These are phyloP conservation scores for Drosophila pseudoobscura DNA, from an alignment of 1,140 invertebrate species.

Conservation along the genomic window DNA sequence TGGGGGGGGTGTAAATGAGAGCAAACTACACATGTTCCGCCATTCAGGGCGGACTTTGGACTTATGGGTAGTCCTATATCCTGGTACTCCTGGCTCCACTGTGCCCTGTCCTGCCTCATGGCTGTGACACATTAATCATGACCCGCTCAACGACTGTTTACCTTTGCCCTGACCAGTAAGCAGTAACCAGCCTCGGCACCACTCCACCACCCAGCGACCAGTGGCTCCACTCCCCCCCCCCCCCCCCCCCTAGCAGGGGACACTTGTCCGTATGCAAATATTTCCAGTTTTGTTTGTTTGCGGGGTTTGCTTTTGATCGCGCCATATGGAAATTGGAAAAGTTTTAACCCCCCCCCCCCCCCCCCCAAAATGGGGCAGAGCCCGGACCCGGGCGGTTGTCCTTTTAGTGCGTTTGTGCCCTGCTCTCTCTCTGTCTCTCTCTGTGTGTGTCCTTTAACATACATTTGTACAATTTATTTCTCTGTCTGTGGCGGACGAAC, in stretches of 20 bases:
- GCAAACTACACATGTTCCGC: too few species aligned
- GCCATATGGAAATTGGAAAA: conserved; percentile 78
- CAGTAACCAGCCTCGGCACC: neutral
- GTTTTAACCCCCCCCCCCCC: conserved; percentile 21
- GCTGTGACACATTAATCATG: conserved; percentile 75
- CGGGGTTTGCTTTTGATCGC: conserved; percentile 59
- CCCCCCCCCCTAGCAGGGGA: neutral
- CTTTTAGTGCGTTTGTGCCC: conserved; percentile 46
- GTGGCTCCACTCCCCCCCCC: too few species aligned
- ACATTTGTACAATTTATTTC: conserved; percentile 16
- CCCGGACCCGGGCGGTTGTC: conserved; percentile 37
- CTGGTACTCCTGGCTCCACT: conserved; percentile 31
- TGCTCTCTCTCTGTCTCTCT: conserved; percentile 24
- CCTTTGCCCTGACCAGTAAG: conserved; percentile 43
- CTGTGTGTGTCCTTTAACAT: conserved; percentile 34
- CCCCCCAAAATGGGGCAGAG: too few species aligned
- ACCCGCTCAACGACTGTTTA: conserved; percentile 78
- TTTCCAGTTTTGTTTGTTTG: conserved; percentile 44
- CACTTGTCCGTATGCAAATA: conserved; percentile 73
- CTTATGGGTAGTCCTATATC: too few species aligned
- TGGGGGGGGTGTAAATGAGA: too few species aligned
- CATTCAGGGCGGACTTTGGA: too few species aligned
- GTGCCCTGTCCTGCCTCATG: conserved; percentile 44
- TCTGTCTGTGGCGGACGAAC: conserved; percentile 50
- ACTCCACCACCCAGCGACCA: too few species aligned